Base-by-base conservation (phyloP, 2,113 vertebrate genomes). In the Cnemophilus loriae region DNA sequence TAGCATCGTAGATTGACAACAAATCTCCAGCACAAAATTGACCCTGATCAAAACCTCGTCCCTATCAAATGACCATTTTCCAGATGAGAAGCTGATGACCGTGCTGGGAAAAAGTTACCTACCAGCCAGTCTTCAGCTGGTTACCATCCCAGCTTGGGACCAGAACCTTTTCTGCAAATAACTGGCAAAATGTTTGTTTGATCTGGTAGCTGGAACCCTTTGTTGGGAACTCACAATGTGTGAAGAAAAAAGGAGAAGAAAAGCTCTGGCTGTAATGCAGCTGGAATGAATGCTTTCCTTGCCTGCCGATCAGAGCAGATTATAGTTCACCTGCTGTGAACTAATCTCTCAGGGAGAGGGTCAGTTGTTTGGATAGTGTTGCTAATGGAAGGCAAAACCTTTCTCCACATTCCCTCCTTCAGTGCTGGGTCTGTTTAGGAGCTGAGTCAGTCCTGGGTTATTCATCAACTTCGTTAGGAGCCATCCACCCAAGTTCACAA, bases 361-460 rank as follows among this genome's bases (percentile, higher is more conserved):
- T 96, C 94, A 92, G 64, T 93, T 96, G 95, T 96, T 97, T 96
- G 95, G 93, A 96, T 90, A 95, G 81, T 93, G 93, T 80, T 91
- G 94, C 88, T 97, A 92, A 96, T 93, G 94, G 93, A 96, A 95
- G 96, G 95, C 83, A 90, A 95, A 96, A 91, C 89, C 95, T 95
- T 92, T 91, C 79, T 80, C 69, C 68, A 59, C 15, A 3, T 79
- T 85, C 84, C 82, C 84, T 95, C 95, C 90, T 95, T 95, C 93
- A 84, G 91, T 1, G 65, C 73, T 60, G 6, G 1, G 39, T 78
- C 89, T 90, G 81, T 65, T 96, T 41, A 41, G 81, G 65, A 94
- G 94, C 89, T 90, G 94, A 86, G 56, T 84, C 83, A 74, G 91
- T 28, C 78, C 76, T 49, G 74, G 75, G 84, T 92, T 95, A 92